Percentiles rank a stretch among this genome's conserved stretches.
These are phyloP conservation scores for Carassius gibelio DNA, from an alignment of 2,113 vertebrate species.

Conservation along the genomic window DNA sequence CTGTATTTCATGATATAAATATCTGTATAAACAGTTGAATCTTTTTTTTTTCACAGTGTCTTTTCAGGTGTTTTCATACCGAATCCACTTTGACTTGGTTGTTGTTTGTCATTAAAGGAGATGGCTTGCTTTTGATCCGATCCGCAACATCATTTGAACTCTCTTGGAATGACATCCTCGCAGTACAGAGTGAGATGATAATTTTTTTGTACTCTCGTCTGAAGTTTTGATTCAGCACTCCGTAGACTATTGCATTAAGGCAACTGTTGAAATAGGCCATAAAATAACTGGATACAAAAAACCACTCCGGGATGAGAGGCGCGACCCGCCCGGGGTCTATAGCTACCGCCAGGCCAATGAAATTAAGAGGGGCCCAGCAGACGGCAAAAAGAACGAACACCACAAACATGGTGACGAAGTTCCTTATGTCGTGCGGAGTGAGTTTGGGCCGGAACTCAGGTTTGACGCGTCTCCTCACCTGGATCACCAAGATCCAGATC, in stretches of 20 bases:
- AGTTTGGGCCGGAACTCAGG: slow-evolving; percentile 76
- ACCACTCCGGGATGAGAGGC: slow-evolving; percentile 65
- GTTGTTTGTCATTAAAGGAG: slow-evolving; percentile 78
- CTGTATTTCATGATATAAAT: not conserved
- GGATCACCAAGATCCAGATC: slow-evolving; percentile 86
- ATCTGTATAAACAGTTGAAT: slow-evolving; percentile 9
- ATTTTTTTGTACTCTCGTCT: slow-evolving; percentile 84
- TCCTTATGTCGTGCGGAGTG: slow-evolving; percentile 84
- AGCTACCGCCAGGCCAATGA: slow-evolving; percentile 84
- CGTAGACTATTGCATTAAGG: slow-evolving; percentile 78
- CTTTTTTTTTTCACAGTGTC: slow-evolving; percentile 52
- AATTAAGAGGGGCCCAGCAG: slow-evolving; percentile 88
- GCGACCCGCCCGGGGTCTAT: slow-evolving; percentile 71
- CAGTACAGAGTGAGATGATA: slow-evolving; percentile 78
- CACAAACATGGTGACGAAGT: slow-evolving; percentile 87
- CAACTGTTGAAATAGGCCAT: slow-evolving; percentile 72
- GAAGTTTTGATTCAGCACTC: slow-evolving; percentile 86
- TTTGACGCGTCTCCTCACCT: slow-evolving; percentile 80
- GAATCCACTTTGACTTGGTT: slow-evolving; percentile 82
- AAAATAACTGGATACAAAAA: slow-evolving; percentile 62
- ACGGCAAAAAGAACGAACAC: slow-evolving; percentile 86
- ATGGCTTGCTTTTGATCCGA: slow-evolving; percentile 80
- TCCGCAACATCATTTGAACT: slow-evolving; percentile 79
- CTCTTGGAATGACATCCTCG: slow-evolving; percentile 75
- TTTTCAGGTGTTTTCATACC: slow-evolving; percentile 68